These are phyloP conservation scores for Ceratosolen fusciceps DNA, from an alignment of 1,140 invertebrate genomes.

Conservation along the genomic window DNA sequence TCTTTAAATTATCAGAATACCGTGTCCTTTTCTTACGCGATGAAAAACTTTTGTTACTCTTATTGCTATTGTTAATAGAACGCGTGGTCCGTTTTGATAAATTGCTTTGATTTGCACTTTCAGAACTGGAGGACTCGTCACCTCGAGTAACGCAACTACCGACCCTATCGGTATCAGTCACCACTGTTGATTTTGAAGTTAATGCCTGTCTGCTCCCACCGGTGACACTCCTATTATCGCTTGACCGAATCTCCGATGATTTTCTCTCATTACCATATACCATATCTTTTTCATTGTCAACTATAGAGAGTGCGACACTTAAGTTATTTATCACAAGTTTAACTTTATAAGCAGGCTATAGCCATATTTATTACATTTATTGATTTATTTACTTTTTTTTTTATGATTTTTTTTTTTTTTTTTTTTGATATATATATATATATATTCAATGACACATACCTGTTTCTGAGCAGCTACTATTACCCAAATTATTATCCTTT, in stretches of 20 bases:
- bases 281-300: conserved; percentile 69
- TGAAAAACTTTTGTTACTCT: conserved; percentile 51
- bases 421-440: no score
- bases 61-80: conserved; percentile 34
- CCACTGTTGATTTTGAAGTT: conserved; percentile 51
- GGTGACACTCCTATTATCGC: conserved; percentile 58
- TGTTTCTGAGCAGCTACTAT: conserved; percentile 65
- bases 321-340: conserved; percentile 39
- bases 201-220: conserved; percentile 45
- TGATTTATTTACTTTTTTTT: conserved; percentile 10
- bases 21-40: conserved; percentile 53
- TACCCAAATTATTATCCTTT: conserved; percentile 69
- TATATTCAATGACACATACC: conserved; percentile 62
- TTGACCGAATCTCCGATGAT: conserved; percentile 66
- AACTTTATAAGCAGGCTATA: not conserved
- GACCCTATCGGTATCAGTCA: conserved; percentile 12
- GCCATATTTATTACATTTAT: conserved; percentile 7
- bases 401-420: not conserved
- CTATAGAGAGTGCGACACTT: conserved; percentile 62
- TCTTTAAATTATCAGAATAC: conserved; percentile 54
- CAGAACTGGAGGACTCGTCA: conserved; percentile 51
- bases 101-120: conserved; percentile 36
- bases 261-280: conserved; percentile 68
- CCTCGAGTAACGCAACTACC: conserved; percentile 6
- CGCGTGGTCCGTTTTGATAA: conserved; percentile 27